Evolutionary conservation across 2,888 invertebrate species (phyloP), one percentile per base, ranked within the genome.

Genomic region (Drosophila siamana): DNA sequence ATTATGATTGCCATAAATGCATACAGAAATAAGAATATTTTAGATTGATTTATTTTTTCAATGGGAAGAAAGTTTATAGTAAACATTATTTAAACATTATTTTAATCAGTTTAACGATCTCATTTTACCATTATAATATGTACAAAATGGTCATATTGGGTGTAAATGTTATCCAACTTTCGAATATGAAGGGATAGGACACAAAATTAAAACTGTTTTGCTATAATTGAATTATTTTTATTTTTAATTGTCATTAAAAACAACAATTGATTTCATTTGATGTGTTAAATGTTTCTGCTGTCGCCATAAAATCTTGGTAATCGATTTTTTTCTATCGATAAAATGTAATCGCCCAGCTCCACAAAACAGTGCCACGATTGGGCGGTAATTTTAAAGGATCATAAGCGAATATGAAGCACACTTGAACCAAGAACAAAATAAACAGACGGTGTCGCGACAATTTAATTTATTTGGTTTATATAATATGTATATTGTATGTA

Each of bases 391-490:
- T 51, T 26, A 50, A 48, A 22, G n/a, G 33, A 2, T 47, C 6
- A 2, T 4, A 8, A 5, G 7, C 0, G n/a, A 6, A 1, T 19
- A 19, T 13, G 5, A 8, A 33, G 33, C 22, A 13, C 13, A 8
- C 30, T 30, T 30, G 11, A 9, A 3, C 4, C 5, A 22, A 19
- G 15, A 7, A 7, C n/a, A 52, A 26, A 54, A 54, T 28, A 40
- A 43, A 41, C 28, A 41, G 52, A 1, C 71, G 47, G 40, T 69
- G 76, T 73, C 72, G 72, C 72, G 72, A 75, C 72, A 73, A 75
- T 87, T 85, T 81, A 77, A 82, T 85, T 88, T 85, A 75, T 82
- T 85, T 80, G 78, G 74, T 80, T 81, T 81, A 84, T 82, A 87
- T 85, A 87, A 82, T 82, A 87, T 78, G 75, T 71, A 76, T 66